Evolutionary conservation across 23 tunicate genomes (phyloP), one percentile per base, ranked within the genome.

Genomic region (Trididemnum miniatum): DNA sequence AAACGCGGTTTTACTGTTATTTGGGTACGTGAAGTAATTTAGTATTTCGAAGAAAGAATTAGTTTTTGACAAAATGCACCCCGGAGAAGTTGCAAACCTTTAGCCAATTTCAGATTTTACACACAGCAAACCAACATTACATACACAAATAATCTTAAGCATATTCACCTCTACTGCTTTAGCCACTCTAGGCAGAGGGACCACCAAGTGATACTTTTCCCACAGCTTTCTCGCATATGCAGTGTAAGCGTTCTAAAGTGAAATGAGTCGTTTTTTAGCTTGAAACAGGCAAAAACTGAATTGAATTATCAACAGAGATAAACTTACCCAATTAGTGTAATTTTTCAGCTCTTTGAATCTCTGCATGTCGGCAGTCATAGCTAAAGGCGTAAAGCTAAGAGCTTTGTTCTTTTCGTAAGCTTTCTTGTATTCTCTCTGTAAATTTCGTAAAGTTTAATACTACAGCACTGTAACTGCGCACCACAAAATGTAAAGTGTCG

Each of bases 121-220:
- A n/a, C n/a, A n/a, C n/a, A n/a, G n/a, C n/a, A n/a, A n/a, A n/a
- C n/a, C n/a, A n/a, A n/a, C n/a, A n/a, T n/a, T n/a, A n/a, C n/a
- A n/a, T n/a, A n/a, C n/a, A n/a, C n/a, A n/a, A n/a, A n/a, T n/a
- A n/a, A n/a, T n/a, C n/a, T n/a, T n/a, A n/a, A n/a, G n/a, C 12
- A 49, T 49, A 9, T 9, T 49, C 60, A 91, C 96, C 87, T 91
- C 82, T 0, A 91, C 69, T 5, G 96, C 96, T 65, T 80, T 80
- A 1, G 87, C 96, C 1, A 91, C 75, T 18, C 65, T 65, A 35
- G 96, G 90, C 1, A 91, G 63, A 0, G 96, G 96, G 18, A 91
- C 96, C 35, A 91, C 96, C 20, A 91, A 87, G 60, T 91, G 90
- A 67, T 91, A 91, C 49, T 85, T 85, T 71, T 91, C 96, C 96